A percentile compares a stretch with the other conserved stretches of the same genome.
Evolutionary conservation across 2,888 invertebrate genomes (phyloP).

Genomic region (Pardosa pseudoannulata): DNA sequence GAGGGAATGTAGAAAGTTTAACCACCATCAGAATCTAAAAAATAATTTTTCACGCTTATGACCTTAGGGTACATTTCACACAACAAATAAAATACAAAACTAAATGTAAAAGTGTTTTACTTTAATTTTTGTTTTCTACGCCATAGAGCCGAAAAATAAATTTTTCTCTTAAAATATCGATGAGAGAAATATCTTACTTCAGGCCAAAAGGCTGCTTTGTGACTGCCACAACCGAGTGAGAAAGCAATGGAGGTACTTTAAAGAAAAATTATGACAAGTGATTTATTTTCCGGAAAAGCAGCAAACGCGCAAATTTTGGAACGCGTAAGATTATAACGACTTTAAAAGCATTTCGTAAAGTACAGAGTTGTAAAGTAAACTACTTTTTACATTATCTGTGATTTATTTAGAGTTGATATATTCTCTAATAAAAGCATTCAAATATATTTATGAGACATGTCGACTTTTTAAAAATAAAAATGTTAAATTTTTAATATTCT

Average conservation of each 20-base stretch:
- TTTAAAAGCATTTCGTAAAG: neutral
- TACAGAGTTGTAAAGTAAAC: neutral
- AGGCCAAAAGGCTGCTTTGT: neutral
- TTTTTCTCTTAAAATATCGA: neutral
- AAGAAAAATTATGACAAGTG: neutral
- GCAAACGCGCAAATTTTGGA: neutral
- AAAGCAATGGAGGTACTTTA: neutral
- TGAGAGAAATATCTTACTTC: neutral
- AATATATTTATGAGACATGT: no score
- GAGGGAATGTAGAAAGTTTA: constrained; percentile 15
- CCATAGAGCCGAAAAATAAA: constrained; percentile 19
- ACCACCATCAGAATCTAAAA: constrained; percentile 11
- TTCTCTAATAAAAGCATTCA: no score
- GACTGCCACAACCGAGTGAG: neutral
- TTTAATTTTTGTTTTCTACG: no score
- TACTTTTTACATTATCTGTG: neutral
- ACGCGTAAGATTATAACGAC: neutral
- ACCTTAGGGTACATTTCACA: neutral
- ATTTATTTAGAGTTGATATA: no score
- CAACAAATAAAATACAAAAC: constrained; percentile 25
- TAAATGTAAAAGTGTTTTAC: constrained; percentile 5
- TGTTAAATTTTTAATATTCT: no score
- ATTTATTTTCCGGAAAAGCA: constrained; percentile 7
- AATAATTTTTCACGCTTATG: neutral
- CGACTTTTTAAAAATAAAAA: no score